These are phyloP conservation scores for Diabrotica undecimpunctata DNA, from an alignment of 1,140 invertebrate species.

Conservation along the genomic window DNA sequence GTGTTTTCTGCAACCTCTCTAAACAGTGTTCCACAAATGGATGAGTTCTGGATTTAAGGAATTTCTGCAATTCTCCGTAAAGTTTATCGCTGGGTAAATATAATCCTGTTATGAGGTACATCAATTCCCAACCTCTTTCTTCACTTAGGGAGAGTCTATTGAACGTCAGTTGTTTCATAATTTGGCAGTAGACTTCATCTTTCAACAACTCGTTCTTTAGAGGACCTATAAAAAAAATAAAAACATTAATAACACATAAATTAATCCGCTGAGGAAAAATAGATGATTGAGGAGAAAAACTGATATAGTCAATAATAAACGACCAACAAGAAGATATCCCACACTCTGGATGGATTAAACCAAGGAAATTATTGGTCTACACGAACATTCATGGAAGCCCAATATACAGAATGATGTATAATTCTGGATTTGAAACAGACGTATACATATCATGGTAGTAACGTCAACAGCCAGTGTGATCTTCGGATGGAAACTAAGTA, in stretches of 20 bases:
- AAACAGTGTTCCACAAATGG: conserved; percentile 78
- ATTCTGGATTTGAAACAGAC: too few species aligned
- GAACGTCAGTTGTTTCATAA: conserved; percentile 90
- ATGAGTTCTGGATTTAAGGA: conserved; percentile 75
- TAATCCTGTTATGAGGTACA: conserved; percentile 86
- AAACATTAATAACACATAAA: neutral
- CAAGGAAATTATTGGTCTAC: too few species aligned
- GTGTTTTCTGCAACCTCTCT: conserved; percentile 74
- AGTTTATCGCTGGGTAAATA: conserved; percentile 68
- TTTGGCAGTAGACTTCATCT: conserved; percentile 92
- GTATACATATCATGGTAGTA: too few species aligned
- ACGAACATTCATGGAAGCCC: too few species aligned
- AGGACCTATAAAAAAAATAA: conserved; percentile 44
- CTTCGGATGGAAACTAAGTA: too few species aligned
- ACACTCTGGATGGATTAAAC: too few species aligned
- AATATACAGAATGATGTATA: too few species aligned
- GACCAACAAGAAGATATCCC: too few species aligned
- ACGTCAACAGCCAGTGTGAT: too few species aligned
- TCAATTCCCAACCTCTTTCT: conserved; percentile 88
- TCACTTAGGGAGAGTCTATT: conserved; percentile 79
- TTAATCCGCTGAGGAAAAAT: too few species aligned
- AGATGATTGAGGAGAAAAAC: too few species aligned
- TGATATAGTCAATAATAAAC: too few species aligned
- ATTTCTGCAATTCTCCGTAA: conserved; percentile 61
- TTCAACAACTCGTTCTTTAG: conserved; percentile 74